phyloP scores from a whole-genome alignment of 2,888 invertebrate genomes.

The Choristoneura rosaceana region DNA sequence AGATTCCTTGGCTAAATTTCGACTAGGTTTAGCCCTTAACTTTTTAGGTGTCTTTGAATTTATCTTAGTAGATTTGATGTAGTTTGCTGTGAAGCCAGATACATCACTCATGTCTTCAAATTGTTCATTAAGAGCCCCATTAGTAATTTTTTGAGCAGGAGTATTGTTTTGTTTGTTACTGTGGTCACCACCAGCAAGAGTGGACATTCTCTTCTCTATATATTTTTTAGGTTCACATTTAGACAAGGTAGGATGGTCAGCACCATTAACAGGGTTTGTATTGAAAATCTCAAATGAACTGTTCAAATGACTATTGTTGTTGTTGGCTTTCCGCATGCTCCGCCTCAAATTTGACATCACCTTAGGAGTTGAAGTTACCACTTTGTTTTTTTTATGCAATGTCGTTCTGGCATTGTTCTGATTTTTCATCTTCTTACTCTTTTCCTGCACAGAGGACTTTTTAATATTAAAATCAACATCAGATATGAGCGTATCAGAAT shows the following conservation, averaged over 20 bases:
- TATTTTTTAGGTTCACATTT: conserved; percentile 45
- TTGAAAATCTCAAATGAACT: conserved; percentile 66
- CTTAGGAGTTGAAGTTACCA: conserved; percentile 74
- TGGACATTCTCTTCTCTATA: conserved; percentile 45
- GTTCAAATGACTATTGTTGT: conserved; percentile 61
- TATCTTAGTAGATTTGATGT: conserved; percentile 78
- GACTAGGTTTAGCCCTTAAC: conserved; percentile 62
- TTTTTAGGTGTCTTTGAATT: conserved; percentile 68
- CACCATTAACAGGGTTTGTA: conserved; percentile 54
- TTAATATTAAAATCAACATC: conserved; percentile 75
- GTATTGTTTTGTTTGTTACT: conserved; percentile 51
- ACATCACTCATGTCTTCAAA: conserved; percentile 80
- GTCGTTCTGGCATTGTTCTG: conserved; percentile 58
- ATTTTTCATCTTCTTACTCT: conserved; percentile 60
- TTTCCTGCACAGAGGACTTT: conserved; percentile 61
- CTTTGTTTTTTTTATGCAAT: conserved; percentile 66
- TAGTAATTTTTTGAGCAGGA: conserved; percentile 49
- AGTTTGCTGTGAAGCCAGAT: conserved; percentile 80
- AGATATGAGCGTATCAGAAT: conserved; percentile 64
- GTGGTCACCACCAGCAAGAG: conserved; percentile 53
- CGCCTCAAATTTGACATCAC: conserved; percentile 60
- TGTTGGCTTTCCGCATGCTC: conserved; percentile 67
- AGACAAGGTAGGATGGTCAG: conserved; percentile 28
- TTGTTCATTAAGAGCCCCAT: conserved; percentile 61
- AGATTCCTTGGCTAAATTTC: conserved; percentile 65